Conservation (phyloP, 2,797 vertebrate genomes). For the Spizella passerina region DNA sequence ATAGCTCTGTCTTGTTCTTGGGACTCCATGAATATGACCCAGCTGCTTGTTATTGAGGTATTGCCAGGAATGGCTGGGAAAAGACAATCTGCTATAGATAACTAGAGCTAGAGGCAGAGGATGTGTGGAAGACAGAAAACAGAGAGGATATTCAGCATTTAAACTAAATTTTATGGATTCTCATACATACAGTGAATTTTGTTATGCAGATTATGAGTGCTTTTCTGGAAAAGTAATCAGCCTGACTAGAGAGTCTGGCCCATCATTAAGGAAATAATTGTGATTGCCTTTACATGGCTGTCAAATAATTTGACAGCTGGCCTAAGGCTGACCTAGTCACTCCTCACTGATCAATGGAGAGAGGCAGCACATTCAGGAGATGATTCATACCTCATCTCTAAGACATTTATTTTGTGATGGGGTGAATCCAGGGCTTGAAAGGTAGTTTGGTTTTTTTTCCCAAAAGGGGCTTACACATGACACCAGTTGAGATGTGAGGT, state of each 20-base stretch:
- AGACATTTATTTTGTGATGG: not conserved
- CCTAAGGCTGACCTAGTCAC: not conserved
- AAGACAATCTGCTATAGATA: conserved; percentile 32
- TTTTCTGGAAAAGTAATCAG: not conserved
- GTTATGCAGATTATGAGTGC: not conserved
- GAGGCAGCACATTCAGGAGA: not conserved
- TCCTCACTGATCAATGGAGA: not conserved
- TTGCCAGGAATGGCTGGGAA: conserved; percentile 16
- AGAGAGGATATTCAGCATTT: conserved; percentile 29
- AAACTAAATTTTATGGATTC: not conserved
- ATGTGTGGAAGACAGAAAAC: conserved; percentile 7
- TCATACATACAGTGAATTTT: not conserved
- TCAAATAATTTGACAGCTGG: not conserved
- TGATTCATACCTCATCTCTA: not conserved
- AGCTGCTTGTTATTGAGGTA: conserved; percentile 33
- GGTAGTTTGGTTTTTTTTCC: not conserved
- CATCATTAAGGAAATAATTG: not conserved
- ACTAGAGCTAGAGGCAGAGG: not conserved
- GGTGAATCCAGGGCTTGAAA: not conserved
- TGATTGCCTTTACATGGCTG: not conserved
- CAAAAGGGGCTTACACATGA: not conserved
- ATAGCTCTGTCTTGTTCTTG: conserved; percentile 18
- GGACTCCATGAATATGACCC: conserved; percentile 6
- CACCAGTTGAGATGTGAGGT: not conserved
- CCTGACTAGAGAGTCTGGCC: not conserved